Evolutionary conservation across 2,888 invertebrate genomes (phyloP), one percentile per base, ranked within the genome.

Genomic region (Andricus curvator): DNA sequence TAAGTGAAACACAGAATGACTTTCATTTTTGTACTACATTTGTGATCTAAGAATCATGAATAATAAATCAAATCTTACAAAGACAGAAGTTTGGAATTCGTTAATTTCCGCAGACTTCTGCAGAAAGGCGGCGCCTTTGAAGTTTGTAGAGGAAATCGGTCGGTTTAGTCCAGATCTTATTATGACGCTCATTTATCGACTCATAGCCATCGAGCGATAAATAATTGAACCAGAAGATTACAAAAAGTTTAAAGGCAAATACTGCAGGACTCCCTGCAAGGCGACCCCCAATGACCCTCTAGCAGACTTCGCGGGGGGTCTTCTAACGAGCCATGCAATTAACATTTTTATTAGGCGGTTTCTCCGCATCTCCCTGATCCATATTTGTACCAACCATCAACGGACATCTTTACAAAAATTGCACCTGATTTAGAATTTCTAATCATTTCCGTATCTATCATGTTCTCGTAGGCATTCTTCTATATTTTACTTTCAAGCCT

Each of bases 281-380:
- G 92, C 89, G 90, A 91, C 91, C 92, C 86, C 88, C 86, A 84
- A 88, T 91, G 91, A 92, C 91, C 92, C 90, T 88, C 90, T 89
- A 88, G 89, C 87, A 85, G 88, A 86, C 88, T 83, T 90, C 86
- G 88, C 91, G 89, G 92, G 92, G 91, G 91, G 92, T 88, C 88
- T 86, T 89, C 90, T 92, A 92, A 92, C 92, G 92, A 92, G 92
- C 90, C 86, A 86, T 83, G 90, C 91, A 90, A 92, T 92, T 91
- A 92, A 92, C 91, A 92, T 92, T 92, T 92, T 92, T 92, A 91
- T 91, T 90, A 91, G 89, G 88, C 87, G 85, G 86, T 88, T 86
- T 88, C 84, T 83, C 77, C 62, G 74, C 79, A 77, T 65, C 82
- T 81, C 77, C 81, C 78, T 86, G 87, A 87, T 88, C 86, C 86